These are phyloP conservation scores for Lamprologus callipterus DNA, from an alignment of 2,113 vertebrate species.

Conservation along the genomic window DNA sequence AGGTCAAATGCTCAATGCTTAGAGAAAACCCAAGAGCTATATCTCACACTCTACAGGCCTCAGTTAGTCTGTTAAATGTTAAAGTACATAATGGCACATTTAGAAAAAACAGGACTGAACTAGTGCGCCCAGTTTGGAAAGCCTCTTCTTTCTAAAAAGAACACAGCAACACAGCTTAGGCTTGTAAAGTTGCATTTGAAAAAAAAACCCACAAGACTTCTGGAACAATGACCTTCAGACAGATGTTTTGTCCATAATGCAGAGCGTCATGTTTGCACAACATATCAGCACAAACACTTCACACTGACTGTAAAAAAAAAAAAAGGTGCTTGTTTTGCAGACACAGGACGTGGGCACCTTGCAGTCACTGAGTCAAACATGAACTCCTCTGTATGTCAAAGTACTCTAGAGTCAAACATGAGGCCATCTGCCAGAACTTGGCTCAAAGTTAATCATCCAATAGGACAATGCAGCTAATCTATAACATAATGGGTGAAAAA, in stretches of 20 bases:
- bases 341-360: neutral
- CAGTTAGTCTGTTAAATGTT: neutral
- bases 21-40: neutral
- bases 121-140: neutral
- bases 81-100: neutral
- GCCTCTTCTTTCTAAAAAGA: neutral
- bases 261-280: neutral
- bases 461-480: neutral
- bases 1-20: neutral
- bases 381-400: neutral
- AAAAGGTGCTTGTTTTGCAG: neutral
- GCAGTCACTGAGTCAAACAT: neutral
- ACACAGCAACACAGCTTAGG: neutral
- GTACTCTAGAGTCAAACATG: neutral
- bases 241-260: neutral
- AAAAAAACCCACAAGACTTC: rapidly evolving
- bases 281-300: neutral
- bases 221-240: neutral
- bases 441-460: neutral
- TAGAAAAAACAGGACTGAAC: neutral
- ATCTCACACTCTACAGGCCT: neutral
- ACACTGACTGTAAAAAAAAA: neutral
- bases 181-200: neutral
- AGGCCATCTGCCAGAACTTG: neutral
- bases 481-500: neutral